These are phyloP conservation scores for Campylomormyrus tamandua DNA, from an alignment of 2,113 vertebrate genomes.

Conservation along the genomic window DNA sequence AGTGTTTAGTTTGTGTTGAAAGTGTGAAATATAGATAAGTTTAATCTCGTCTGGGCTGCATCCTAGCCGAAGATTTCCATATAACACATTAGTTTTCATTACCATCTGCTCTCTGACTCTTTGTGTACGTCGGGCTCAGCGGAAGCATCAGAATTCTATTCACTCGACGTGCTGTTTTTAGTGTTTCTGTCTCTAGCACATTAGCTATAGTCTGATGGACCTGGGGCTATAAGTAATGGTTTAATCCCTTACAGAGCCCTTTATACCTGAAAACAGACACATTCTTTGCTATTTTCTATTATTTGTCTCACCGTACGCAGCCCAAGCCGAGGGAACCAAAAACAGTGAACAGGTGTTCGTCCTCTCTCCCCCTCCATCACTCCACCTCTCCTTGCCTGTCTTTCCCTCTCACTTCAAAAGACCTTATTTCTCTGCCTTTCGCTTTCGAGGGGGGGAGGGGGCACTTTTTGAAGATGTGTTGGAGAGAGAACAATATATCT, in stretches of 20 bases:
- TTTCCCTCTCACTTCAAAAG: not conserved
- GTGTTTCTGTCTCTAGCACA: not conserved
- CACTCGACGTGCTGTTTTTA: not conserved
- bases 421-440: not conserved
- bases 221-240: not conserved
- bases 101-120: not conserved
- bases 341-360: constrained; percentile 7
- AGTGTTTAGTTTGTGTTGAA: not conserved
- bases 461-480: not conserved
- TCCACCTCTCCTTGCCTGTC: not conserved
- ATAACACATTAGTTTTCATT: not conserved
- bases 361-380: not conserved
- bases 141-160: not conserved
- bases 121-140: not conserved
- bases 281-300: not conserved
- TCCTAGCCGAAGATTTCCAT: not conserved
- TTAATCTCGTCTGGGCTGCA: not conserved
- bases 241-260: not conserved
- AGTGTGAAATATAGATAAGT: not conserved
- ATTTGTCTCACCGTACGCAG: not conserved
- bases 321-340: not conserved
- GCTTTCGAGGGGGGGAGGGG: not conserved
- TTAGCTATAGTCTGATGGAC: not conserved
- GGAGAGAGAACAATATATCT: constrained; percentile 5
- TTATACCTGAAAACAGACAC: not conserved